Evolutionary conservation across 1,140 invertebrate species (phyloP), one percentile per base, ranked within the genome.

Genomic region (Cotesia chilonis): DNA sequence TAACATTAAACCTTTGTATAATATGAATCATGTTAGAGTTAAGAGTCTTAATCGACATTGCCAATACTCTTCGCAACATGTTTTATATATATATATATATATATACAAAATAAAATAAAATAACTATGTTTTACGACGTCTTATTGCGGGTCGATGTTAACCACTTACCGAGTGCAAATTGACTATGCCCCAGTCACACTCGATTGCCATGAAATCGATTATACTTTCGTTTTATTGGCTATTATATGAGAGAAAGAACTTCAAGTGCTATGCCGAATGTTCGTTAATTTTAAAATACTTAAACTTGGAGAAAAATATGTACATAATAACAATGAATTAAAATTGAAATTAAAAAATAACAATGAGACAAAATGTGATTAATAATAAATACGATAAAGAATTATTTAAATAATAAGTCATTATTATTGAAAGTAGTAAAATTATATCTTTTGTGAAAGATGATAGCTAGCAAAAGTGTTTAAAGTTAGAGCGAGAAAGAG

Each of bases 321-420:
- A 28, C 28, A 28, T 28, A 28, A 28, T 47, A 10, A 47, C 41
- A 47, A 47, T 47, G 6, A 47, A 47, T 47, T 47, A 47, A 9
- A 47, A 47, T 9, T 47, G 10, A 47, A 47, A 47, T 47, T 9
- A 47, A 47, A 47, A 47, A 47, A 47, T 47, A 47, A 47, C 10
- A 47, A 47, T 47, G 6, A 2, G 7, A 47, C 6, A 47, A 47
- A 47, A 47, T 47, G 41, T 47, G 41, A 47, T 47, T 47, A 9
- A 47, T 47, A 10, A 47, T 47, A 0, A 17, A 17, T 17, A 17
- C 17, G 17, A 17, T 17, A 51, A 55, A 76, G 76, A 80, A 82
- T 79, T 82, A 78, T 76, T 82, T 78, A 84, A 83, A 84, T 79
- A 83, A 83, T 81, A 73, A 65, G 65, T 76, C 74, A 78, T 82